Evolutionary conservation across 2,797 vertebrate genomes (phyloP).

Genomic region (Emys orbicularis): DNA sequence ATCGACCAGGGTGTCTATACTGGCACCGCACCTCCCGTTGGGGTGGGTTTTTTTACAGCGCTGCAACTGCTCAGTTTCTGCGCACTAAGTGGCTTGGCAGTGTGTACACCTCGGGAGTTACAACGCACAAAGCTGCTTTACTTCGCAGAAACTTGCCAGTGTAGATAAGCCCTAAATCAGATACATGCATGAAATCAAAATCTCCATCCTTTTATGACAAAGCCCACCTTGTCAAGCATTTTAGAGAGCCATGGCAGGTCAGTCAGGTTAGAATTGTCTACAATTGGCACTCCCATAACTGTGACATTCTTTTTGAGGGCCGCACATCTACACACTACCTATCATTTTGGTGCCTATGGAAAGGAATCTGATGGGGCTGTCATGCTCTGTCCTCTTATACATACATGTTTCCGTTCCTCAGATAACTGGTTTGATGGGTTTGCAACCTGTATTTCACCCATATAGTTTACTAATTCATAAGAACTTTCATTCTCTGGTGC

Average conservation of each 20-base stretch:
- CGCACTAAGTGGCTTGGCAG: too few species aligned
- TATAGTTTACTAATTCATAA: not conserved
- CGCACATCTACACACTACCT: not conserved
- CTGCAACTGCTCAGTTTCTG: too few species aligned
- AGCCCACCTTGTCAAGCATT: not conserved
- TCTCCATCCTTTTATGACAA: not conserved
- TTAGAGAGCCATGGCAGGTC: not conserved
- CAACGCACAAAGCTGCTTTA: too few species aligned
- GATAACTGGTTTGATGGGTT: not conserved
- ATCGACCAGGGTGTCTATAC: too few species aligned
- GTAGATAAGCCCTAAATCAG: not conserved
- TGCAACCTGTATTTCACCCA: not conserved
- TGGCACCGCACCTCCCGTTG: too few species aligned
- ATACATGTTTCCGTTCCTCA: not conserved
- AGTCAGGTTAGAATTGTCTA: not conserved
- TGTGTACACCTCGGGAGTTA: too few species aligned
- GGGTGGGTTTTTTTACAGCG: too few species aligned
- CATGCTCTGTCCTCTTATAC: not conserved
- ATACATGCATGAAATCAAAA: not conserved
- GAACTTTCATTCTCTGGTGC: not conserved
- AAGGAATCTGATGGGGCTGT: not conserved
- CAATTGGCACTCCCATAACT: not conserved
- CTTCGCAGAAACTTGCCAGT: too few species aligned
- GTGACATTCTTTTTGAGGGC: not conserved
- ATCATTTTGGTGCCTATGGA: not conserved